These are phyloP conservation scores for Dryas iulia DNA, from an alignment of 1,140 invertebrate species.

Conservation along the genomic window DNA sequence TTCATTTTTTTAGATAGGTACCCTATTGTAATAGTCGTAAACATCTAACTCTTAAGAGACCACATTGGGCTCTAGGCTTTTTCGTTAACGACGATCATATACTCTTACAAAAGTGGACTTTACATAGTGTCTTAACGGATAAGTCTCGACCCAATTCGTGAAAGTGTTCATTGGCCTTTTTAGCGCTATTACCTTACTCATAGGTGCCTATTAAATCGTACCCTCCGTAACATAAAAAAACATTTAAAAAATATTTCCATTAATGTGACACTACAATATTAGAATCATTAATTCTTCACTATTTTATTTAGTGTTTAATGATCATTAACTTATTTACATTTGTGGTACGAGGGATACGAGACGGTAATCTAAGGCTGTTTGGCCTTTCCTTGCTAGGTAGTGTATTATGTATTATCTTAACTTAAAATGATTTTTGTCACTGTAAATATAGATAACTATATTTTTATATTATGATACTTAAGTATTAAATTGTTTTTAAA, in stretches of 20 bases:
- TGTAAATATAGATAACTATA: conserved; percentile 77
- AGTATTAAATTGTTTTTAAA: conserved; percentile 53
- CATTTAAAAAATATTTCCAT: background rate
- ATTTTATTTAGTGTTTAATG: background rate
- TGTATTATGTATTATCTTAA: conserved; percentile 40
- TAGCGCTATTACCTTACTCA: conserved; percentile 32
- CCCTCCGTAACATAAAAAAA: background rate
- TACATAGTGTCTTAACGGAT: conserved; percentile 29
- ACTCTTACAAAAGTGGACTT: conserved; percentile 7
- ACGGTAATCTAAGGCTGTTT: background rate
- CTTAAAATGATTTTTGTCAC: conserved; percentile 57
- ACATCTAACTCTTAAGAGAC: conserved; percentile 28
- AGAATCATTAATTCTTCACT: background rate
- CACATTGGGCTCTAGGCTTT: conserved; percentile 33
- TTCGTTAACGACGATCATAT: conserved; percentile 27
- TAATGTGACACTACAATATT: background rate
- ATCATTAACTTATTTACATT: background rate
- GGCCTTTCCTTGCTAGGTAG: conserved; percentile 45
- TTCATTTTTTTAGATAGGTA: background rate
- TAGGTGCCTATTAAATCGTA: conserved; percentile 39
- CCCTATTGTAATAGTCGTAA: conserved; percentile 10
- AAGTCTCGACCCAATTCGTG: conserved; percentile 34
- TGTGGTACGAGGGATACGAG: no score
- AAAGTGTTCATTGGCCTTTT: conserved; percentile 35
- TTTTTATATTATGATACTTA: conserved; percentile 74